These are phyloP conservation scores for Hesperophylax magnus DNA, from an alignment of 1,140 invertebrate genomes.

Conservation along the genomic window DNA sequence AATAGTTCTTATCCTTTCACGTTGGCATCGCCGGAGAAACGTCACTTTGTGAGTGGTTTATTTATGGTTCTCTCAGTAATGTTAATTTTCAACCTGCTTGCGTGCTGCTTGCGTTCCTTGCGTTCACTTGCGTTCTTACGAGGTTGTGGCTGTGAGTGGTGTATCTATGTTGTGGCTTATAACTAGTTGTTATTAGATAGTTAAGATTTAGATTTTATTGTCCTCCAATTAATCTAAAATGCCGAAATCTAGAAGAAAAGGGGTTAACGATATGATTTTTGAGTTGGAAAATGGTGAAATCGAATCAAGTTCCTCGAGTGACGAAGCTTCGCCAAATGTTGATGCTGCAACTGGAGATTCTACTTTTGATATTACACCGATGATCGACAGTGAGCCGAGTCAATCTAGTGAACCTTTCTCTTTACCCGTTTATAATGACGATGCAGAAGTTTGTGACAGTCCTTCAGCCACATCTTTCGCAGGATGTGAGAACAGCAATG, in stretches of 20 bases:
- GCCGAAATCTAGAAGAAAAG: constrained; percentile 64
- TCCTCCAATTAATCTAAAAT: constrained; percentile 50
- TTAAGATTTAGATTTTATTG: neutral
- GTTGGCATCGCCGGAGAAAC: no score
- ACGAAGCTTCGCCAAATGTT: constrained; percentile 58
- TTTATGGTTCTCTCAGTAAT: no score
- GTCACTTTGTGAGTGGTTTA: no score
- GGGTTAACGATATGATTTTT: constrained; percentile 67
- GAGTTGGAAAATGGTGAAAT: constrained; percentile 68
- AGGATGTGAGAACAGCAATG: constrained; percentile 39
- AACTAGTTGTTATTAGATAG: neutral
- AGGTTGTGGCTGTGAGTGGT: no score
- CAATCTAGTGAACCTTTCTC: constrained; percentile 13
- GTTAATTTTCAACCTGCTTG: no score
- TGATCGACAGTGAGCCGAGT: neutral
- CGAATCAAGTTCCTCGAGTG: constrained; percentile 64
- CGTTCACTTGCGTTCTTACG: no score
- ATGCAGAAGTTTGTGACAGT: constrained; percentile 50
- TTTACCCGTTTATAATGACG: neutral
- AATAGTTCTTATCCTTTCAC: no score
- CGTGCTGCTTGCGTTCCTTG: no score
- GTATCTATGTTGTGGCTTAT: no score
- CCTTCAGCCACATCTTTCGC: constrained; percentile 31
- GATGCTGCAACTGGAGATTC: neutral
- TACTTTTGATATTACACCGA: no score